Evolutionary conservation across 2,113 vertebrate genomes (phyloP), one percentile per base, ranked within the genome.

Genomic region (Erythrolamprus reginae): DNA sequence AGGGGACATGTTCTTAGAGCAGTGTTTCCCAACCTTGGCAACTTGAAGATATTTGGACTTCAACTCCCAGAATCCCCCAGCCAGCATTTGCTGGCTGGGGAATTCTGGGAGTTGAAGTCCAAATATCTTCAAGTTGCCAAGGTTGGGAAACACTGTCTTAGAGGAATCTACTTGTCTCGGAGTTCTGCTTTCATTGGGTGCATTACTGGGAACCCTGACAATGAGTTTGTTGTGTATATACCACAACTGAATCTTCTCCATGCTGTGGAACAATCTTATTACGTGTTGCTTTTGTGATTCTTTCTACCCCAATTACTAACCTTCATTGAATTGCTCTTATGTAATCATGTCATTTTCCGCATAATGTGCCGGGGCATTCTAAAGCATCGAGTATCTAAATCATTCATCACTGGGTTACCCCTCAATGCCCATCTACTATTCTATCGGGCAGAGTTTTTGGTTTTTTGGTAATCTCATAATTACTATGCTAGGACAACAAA

Each of bases 401-500:
- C 82, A 70, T 10, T 88, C 83, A 87, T 84, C 45, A 92, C 82
- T 90, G 93, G 91, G 88, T 91, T 89, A 65, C 10, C 88, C 82
- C 42, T 55, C 91, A 85, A 70, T 95, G 88, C 91, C 92, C 92
- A 51, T 83, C 53, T 88, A n/a, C n/a, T 84, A 8, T 88, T 47
- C 45, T 84, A 15, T 88, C 8, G 45, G 45, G n/a, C 77, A 84
- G 70, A 12, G 21, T 61, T 38, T n/a, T 13, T 42, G 55, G 45
- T 91, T 95, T 87, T 89, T 77, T 89, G 82, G 13, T 89, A 77
- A 84, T 93, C 90, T 90, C 84, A 88, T 95, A 93, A 93, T 90
- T 94, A 88, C 86, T 87, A 82, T 85, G 61, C 86, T 93, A 95
- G 93, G 95, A 92, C 24, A 96, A 90, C 92, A 92, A 88, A 93